Evolutionary conservation across 1,140 invertebrate genomes (phyloP).

Genomic region (Oppia nitens): DNA sequence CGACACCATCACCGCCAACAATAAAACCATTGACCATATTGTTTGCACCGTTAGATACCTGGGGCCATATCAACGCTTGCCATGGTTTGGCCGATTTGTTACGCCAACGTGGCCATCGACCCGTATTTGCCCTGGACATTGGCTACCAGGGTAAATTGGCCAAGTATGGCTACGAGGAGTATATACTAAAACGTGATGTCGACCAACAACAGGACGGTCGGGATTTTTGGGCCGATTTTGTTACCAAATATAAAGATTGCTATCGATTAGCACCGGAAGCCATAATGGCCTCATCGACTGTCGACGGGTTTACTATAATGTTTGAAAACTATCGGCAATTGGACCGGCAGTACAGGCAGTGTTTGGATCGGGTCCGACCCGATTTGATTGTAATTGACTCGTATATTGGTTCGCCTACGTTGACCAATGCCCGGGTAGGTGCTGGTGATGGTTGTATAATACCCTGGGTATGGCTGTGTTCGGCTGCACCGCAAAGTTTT

Average conservation of each 20-base stretch:
- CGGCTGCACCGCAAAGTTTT: neutral
- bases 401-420: neutral
- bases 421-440: neutral
- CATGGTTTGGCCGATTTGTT: neutral
- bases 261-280: neutral
- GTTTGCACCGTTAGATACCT: too few species aligned
- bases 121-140: neutral
- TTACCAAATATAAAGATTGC: neutral
- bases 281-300: neutral
- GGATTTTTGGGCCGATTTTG: neutral
- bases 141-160: neutral
- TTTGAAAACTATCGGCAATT: neutral
- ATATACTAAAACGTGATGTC: neutral
- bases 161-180: neutral
- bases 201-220: neutral
- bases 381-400: neutral
- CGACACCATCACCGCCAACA: too few species aligned
- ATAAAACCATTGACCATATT: too few species aligned
- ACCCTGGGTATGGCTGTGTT: slow-evolving; percentile 1
- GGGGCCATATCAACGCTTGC: neutral
- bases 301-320: neutral
- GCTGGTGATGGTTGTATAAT: neutral
- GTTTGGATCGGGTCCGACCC: neutral
- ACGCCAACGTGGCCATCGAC: neutral
- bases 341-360: too few species aligned